Conservation (phyloP, 2,888 invertebrate species). For the Lasioglossum pauxillum region DNA sequence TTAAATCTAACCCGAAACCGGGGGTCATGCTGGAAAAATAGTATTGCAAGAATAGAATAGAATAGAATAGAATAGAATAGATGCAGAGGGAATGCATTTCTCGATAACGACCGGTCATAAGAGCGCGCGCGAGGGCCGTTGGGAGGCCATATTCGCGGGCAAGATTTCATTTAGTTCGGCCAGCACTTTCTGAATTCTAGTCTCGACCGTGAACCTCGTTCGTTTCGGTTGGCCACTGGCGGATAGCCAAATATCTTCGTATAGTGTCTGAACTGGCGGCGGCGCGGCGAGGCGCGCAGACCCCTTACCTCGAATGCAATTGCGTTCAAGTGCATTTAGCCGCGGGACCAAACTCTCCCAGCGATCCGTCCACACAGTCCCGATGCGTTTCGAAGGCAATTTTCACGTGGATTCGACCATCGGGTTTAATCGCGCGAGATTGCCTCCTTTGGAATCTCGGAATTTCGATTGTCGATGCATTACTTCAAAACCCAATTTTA, state of each 20-base stretch:
- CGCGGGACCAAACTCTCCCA: conserved; percentile 46
- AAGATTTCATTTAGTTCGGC: conserved; percentile 45
- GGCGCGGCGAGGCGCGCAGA: background rate
- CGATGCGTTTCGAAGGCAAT: conserved; percentile 51
- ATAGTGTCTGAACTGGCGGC: conserved; percentile 46
- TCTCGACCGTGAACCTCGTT: conserved; percentile 71
- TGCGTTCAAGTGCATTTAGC: conserved; percentile 62
- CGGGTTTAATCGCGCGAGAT: background rate
- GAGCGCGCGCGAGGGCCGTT: background rate
- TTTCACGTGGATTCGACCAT: conserved; percentile 29
- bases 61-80: background rate
- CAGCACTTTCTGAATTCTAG: conserved; percentile 55
- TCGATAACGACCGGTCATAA: background rate
- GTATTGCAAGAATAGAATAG: background rate
- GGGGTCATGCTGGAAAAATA: background rate
- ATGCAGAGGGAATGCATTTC: background rate
- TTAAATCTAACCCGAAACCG: background rate
- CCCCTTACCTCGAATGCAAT: conserved; percentile 45
- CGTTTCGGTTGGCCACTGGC: conserved; percentile 60
- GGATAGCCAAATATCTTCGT: conserved; percentile 63
- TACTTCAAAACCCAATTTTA: background rate
- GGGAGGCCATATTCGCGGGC: conserved; percentile 37
- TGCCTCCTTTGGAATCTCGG: background rate
- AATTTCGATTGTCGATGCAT: background rate
- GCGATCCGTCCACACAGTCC: conserved; percentile 34